Conservation (phyloP, 2,113 vertebrate genomes). For the Catharus fuscescens region DNA sequence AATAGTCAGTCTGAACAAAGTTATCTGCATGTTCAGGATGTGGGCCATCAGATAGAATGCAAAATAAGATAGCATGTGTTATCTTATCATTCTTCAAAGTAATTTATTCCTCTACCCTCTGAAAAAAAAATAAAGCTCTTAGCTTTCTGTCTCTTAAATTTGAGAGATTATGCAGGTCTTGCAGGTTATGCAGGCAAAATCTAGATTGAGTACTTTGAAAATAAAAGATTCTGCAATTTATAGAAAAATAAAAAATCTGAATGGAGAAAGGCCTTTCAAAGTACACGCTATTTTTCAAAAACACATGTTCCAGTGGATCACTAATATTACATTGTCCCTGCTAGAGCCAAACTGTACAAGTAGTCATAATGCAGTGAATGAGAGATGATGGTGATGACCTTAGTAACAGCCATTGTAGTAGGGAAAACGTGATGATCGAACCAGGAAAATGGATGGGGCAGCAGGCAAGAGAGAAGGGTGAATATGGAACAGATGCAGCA, state of each 20-base stretch:
- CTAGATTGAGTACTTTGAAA: background rate
- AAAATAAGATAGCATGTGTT: background rate
- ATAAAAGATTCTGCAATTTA: background rate
- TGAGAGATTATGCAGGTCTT: background rate
- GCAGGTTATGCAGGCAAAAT: background rate
- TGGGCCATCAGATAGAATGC: background rate
- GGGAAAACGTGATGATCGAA: background rate
- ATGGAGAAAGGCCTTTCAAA: background rate
- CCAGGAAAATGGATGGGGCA: background rate
- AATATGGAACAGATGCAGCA: background rate
- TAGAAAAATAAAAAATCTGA: background rate
- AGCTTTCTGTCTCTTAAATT: background rate
- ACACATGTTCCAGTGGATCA: slow-evolving; percentile 37
- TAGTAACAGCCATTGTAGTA: background rate
- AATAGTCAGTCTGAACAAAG: background rate
- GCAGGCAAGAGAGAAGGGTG: background rate
- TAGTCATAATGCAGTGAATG: background rate
- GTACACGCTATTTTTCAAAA: background rate
- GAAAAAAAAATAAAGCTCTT: background rate
- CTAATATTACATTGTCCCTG: slow-evolving; percentile 29
- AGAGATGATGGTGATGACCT: background rate
- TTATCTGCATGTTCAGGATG: background rate
- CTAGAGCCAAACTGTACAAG: background rate
- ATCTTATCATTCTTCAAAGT: background rate
- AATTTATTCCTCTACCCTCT: slow-evolving; percentile 10